Evolutionary conservation across 2,888 invertebrate genomes (phyloP).

Genomic region (Netelia fuscicornis): DNA sequence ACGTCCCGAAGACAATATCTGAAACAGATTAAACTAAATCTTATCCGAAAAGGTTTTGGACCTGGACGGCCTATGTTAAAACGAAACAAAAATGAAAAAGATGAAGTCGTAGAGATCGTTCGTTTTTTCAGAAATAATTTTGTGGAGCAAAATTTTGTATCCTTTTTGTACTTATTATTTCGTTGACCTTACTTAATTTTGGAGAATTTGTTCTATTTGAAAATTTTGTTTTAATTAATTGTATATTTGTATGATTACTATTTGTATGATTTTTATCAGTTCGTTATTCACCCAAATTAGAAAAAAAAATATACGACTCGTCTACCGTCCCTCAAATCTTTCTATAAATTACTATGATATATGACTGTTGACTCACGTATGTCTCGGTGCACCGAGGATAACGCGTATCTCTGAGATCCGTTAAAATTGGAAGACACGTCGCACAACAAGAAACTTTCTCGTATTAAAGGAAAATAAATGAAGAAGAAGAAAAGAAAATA

Average conservation of each 20-base stretch:
- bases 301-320: constrained; percentile 36
- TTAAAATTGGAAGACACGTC: constrained; percentile 37
- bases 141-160: background rate
- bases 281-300: background rate
- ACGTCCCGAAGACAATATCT: constrained; percentile 83
- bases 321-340: constrained; percentile 60
- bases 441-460: constrained; percentile 55
- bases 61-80: constrained; percentile 76
- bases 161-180: constrained; percentile 17
- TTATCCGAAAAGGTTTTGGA: constrained; percentile 69
- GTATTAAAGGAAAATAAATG: constrained; percentile 7
- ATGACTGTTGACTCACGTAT: constrained; percentile 56
- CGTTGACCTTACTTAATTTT: constrained; percentile 19
- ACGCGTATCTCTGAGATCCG: constrained; percentile 45
- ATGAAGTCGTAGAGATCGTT: constrained; percentile 47
- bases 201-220: background rate
- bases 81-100: constrained; percentile 37
- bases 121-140: constrained; percentile 16
- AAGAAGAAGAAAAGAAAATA: constrained; percentile 19
- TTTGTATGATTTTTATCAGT: background rate
- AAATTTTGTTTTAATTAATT: background rate
- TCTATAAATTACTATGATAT: constrained; percentile 47
- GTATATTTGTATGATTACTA: background rate
- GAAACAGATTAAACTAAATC: constrained; percentile 70
- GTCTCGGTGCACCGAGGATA: constrained; percentile 37